phyloP scores from a whole-genome alignment of 2,797 vertebrate species.

The Mus spretus region DNA sequence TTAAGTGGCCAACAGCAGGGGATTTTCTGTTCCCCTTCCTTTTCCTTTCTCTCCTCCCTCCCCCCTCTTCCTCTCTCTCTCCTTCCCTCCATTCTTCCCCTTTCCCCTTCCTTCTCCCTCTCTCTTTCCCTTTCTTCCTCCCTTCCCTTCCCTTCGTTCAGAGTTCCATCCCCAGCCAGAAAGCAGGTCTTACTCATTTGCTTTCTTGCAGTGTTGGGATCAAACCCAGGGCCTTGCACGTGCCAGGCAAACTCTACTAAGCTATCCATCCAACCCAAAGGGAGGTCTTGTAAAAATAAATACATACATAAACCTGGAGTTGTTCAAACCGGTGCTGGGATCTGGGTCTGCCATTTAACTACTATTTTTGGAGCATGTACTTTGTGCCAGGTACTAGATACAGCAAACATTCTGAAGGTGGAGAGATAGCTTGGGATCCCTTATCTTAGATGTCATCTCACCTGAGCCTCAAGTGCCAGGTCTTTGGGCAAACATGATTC shows the following conservation, averaged over 20 bases:
- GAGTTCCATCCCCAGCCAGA: not conserved
- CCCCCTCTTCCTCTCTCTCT: too few relatives aligned
- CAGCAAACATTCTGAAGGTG: not conserved
- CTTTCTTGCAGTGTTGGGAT: not conserved
- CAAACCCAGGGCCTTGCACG: not conserved
- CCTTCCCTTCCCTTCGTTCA: not conserved
- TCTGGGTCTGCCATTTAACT: not conserved
- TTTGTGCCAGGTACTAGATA: not conserved
- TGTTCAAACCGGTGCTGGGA: not conserved
- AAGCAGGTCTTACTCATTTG: not conserved
- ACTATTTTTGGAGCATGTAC: not conserved
- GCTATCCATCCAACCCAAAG: not conserved
- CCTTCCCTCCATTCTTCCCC: too few relatives aligned
- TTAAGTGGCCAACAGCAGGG: not conserved
- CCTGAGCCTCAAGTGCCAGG: not conserved
- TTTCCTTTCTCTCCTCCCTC: rapidly evolving
- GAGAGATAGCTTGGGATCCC: not conserved
- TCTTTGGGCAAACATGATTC: not conserved
- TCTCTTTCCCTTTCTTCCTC: not conserved
- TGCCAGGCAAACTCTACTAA: not conserved
- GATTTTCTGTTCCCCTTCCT: not conserved
- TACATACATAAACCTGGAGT: not conserved
- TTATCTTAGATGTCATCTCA: not conserved
- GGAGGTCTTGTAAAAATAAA: not conserved
- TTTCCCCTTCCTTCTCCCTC: too few relatives aligned